Evolutionary conservation across 2,888 invertebrate species (phyloP).

Genomic region (Brenthis ino): DNA sequence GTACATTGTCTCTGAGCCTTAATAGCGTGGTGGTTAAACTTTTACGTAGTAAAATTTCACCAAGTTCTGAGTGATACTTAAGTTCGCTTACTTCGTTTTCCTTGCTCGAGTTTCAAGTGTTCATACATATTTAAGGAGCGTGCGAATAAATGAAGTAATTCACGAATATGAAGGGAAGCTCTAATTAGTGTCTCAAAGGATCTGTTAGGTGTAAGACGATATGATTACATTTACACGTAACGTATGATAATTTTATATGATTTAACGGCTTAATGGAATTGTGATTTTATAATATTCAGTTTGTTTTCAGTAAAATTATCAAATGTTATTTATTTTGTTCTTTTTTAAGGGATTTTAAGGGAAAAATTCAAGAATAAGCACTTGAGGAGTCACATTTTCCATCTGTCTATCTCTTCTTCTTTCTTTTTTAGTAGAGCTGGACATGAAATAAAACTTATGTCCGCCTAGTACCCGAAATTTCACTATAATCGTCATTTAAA

Average conservation of each 20-base stretch:
- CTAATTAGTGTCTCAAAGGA: slow-evolving; percentile 30
- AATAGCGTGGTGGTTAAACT: slow-evolving; percentile 59
- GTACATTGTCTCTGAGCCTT: slow-evolving; percentile 61
- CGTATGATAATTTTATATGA: slow-evolving; percentile 12
- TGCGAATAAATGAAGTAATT: slow-evolving; percentile 55
- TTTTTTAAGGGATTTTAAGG: too few species aligned
- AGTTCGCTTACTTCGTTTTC: slow-evolving; percentile 48
- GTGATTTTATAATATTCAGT: neutral
- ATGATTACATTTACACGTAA: slow-evolving; percentile 3
- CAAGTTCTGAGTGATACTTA: slow-evolving; percentile 56
- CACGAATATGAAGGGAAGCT: slow-evolving; percentile 29
- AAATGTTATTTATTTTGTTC: too few species aligned
- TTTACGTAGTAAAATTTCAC: slow-evolving; percentile 57
- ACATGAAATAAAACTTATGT: too few species aligned
- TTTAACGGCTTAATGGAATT: neutral
- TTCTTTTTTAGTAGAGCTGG: too few species aligned
- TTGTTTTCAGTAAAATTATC: neutral
- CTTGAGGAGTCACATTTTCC: too few species aligned
- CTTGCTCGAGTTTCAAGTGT: slow-evolving; percentile 56
- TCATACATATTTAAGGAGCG: slow-evolving; percentile 64
- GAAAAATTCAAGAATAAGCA: too few species aligned
- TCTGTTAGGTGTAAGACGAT: slow-evolving; percentile 16
- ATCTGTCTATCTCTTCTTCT: too few species aligned
- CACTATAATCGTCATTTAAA: too few species aligned
- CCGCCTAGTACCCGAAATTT: too few species aligned